Conservation (phyloP, 2,113 vertebrate species). For the Nerophis lumbriciformis region DNA sequence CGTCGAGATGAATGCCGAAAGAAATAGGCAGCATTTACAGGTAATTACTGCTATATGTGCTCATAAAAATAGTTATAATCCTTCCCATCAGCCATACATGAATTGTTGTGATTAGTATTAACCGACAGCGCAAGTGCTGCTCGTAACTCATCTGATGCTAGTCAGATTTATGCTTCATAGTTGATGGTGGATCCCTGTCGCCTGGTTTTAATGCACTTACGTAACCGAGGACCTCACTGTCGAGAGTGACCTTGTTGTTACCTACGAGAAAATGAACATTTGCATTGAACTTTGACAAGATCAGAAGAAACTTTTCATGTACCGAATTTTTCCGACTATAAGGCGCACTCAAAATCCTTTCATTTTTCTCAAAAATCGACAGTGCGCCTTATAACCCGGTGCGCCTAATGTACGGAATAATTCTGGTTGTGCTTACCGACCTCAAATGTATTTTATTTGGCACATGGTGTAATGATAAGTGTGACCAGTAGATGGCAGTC, state of each 20-base stretch:
- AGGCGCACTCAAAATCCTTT: too few species aligned
- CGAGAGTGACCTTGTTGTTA: neutral
- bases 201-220: neutral
- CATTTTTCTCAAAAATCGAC: too few species aligned
- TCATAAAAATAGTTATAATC: conserved; percentile 33
- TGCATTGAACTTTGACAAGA: conserved; percentile 25
- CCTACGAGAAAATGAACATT: too few species aligned
- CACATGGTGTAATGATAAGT: too few species aligned
- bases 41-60: conserved; percentile 30
- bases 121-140: neutral
- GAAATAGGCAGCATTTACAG: conserved; percentile 17
- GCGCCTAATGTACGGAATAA: too few species aligned
- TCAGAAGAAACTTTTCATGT: conserved; percentile 1
- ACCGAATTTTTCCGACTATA: too few species aligned
- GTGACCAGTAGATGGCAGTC: neutral
- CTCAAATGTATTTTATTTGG: too few species aligned
- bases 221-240: neutral
- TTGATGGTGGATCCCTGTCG: neutral
- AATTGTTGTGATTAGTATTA: conserved; percentile 13
- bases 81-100: conserved; percentile 25
- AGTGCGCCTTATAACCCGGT: too few species aligned
- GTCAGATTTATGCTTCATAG: conserved; percentile 5
- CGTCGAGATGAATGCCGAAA: conserved; percentile 13
- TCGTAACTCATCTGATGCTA: neutral
- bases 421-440: too few species aligned